These are phyloP conservation scores for Nomada ferruginata DNA, from an alignment of 2,888 invertebrate genomes.

Conservation along the genomic window DNA sequence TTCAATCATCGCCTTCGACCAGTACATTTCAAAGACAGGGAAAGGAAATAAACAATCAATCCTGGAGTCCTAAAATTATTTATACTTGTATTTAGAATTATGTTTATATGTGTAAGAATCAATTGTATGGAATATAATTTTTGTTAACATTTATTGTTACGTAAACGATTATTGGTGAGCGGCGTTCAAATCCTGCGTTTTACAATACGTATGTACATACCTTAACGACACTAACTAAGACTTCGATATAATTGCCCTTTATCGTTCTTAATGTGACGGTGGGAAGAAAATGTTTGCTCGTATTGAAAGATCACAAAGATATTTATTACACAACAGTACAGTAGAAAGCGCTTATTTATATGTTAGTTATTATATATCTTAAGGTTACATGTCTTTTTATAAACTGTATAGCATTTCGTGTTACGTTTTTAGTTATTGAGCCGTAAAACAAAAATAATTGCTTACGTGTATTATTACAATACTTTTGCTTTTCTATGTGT, in stretches of 20 bases:
- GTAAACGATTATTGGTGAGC: neutral
- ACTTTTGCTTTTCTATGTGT: neutral
- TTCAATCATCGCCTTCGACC: neutral
- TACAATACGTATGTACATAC: slow-evolving; percentile 11
- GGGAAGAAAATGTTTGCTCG: slow-evolving; percentile 34
- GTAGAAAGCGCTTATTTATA: slow-evolving; percentile 42
- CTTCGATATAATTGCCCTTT: neutral
- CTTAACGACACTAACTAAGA: slow-evolving; percentile 21
- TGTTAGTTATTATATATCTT: slow-evolving; percentile 12
- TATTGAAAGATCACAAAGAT: slow-evolving; percentile 28
- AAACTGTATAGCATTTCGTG: neutral
- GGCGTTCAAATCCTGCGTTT: neutral
- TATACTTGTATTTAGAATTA: too few relatives aligned
- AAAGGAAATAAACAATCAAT: neutral
- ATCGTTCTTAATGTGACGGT: slow-evolving; percentile 14
- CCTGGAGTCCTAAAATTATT: too few relatives aligned
- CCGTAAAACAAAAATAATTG: neutral
- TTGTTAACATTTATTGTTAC: slow-evolving; percentile 15
- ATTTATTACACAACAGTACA: slow-evolving; percentile 54
- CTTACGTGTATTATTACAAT: slow-evolving; percentile 14
- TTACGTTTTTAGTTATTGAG: neutral
- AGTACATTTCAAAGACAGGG: neutral
- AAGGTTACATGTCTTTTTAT: slow-evolving; percentile 19
- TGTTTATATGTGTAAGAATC: too few relatives aligned
- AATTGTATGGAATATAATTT: too few relatives aligned